Evolutionary conservation across 2,888 invertebrate species (phyloP).

Genomic region (Loripinus fragilis): DNA sequence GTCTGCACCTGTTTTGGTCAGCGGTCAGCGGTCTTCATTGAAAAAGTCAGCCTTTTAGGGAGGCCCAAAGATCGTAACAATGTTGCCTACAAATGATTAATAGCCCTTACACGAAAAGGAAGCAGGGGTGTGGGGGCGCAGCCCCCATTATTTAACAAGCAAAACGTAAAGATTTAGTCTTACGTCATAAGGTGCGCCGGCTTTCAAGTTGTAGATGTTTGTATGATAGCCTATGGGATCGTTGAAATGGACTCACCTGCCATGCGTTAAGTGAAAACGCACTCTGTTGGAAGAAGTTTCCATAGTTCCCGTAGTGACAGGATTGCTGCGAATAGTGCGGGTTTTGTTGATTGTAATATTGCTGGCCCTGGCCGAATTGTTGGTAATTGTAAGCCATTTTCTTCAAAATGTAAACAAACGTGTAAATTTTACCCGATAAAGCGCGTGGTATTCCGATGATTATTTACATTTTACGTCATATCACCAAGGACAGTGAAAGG

Average conservation of each 20-base stretch:
- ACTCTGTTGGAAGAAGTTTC: conserved; percentile 65
- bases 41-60: too few species aligned
- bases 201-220: too few species aligned
- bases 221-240: too few species aligned
- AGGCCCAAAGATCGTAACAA: too few species aligned
- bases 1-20: too few species aligned
- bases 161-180: too few species aligned
- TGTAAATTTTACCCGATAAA: background rate
- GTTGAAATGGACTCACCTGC: conserved; percentile 61
- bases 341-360: conserved; percentile 54
- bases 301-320: conserved; percentile 71
- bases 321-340: conserved; percentile 64
- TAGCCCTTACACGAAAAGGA: too few species aligned
- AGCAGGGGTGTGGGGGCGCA: too few species aligned
- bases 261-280: conserved; percentile 71
- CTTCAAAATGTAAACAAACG: background rate
- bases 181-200: too few species aligned
- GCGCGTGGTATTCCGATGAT: conserved; percentile 29
- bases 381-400: conserved; percentile 8
- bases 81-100: too few species aligned
- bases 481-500: conserved; percentile 50
- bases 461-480: conserved; percentile 57
- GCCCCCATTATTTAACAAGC: too few species aligned
- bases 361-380: background rate
- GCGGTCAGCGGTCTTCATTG: too few species aligned